These are phyloP conservation scores for Phrynocephalus versicolor DNA, from an alignment of 2,113 vertebrate genomes.

Conservation along the genomic window DNA sequence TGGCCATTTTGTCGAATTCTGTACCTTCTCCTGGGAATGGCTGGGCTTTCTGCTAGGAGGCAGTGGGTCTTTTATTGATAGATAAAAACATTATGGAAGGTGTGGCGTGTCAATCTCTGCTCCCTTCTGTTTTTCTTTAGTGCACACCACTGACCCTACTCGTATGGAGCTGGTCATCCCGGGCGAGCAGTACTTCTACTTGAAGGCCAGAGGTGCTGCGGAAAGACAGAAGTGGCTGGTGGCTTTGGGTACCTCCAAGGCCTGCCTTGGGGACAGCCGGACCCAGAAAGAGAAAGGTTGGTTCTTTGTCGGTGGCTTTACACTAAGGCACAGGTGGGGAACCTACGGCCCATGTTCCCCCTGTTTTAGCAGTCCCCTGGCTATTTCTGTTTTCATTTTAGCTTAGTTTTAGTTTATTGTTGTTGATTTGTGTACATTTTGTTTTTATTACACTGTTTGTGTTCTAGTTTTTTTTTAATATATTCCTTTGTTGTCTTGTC, in stretches of 20 bases:
- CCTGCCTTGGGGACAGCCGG: conserved; percentile 78
- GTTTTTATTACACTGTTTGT: no score
- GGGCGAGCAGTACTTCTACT: conserved; percentile 85
- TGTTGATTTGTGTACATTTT: no score
- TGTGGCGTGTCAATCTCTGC: background rate
- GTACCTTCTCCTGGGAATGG: background rate
- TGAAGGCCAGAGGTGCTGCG: conserved; percentile 79
- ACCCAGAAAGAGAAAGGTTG: conserved; percentile 78
- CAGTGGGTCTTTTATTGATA: no score
- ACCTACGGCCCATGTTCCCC: no score
- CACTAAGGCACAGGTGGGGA: no score
- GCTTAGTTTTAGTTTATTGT: no score
- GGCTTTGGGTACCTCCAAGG: conserved; percentile 84
- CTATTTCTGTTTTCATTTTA: no score
- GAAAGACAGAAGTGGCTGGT: conserved; percentile 86
- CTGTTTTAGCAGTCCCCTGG: no score
- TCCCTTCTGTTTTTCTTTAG: conserved; percentile 47
- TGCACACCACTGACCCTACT: conserved; percentile 74
- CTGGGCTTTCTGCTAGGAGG: background rate
- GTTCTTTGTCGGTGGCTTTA: background rate
- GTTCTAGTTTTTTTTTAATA: no score
- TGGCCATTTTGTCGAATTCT: background rate
- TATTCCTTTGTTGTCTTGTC: no score
- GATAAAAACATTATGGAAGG: no score
- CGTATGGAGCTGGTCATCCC: conserved; percentile 83